Base-by-base conservation (phyloP, 2,797 vertebrate species). In the Premnoplex brunnescens region DNA sequence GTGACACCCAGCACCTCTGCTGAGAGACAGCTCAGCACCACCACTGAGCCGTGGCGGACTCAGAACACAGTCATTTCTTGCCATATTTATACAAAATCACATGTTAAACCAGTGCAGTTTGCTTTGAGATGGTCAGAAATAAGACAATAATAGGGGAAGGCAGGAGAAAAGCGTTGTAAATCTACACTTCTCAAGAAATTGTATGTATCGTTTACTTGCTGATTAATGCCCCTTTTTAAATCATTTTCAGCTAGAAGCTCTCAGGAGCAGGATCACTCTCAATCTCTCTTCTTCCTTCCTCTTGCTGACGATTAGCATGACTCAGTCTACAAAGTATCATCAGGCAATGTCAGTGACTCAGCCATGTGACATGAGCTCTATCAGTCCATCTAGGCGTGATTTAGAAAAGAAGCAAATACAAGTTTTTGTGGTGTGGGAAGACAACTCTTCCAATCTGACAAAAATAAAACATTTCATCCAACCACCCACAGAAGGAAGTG, bases 381-480 rank as follows among this genome's bases (percentile, higher is more conserved):
- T 36, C 60, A 59, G 59, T 44, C 84, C 78, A 74, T 27, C 37
- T 8, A 68, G 41, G 46, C 6, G 1, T 14, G 34, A 85, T 26
- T 85, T 67, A 26, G 91, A 75, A 85, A 93, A 90, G 62, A 44
- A 43, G 26, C 26, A 79, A 82, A 67, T 41, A 63, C 15, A 74
- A 58, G 9, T 30, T 74, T 75, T 34, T 43, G 17, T 85, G 49
- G 56, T 89, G 44, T 88, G 54, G 81, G 21, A 93, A 95, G 74
- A 60, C 60, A 91, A 13, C 18, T 41, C 23, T 74, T 87, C 79
- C 54, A 72, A 6, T 46, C 12, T 73, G 81, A 79, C 67, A 93
- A 86, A 93, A 90, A 90, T 55, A 51, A 87, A 79, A 34, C 12
- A 6, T 94, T 89, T 72, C 49, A 52, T 49, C 21, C 64, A 86